A percentile compares a stretch with the other conserved stretches of the same genome.
These are phyloP conservation scores for Sprattus sprattus DNA, from an alignment of 2,113 vertebrate species.

Conservation along the genomic window DNA sequence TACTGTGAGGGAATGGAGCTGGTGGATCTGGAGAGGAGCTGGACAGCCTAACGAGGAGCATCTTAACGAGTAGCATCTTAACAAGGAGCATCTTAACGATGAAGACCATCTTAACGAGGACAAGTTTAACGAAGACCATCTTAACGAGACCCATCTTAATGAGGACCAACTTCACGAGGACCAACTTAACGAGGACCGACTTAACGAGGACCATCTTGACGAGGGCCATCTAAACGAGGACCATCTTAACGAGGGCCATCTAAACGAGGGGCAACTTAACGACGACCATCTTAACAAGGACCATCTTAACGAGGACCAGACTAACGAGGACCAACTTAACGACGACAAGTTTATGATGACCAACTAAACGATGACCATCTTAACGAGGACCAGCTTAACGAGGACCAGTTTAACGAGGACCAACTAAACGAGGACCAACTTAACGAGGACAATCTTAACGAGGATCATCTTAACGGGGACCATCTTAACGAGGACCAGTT, in stretches of 20 bases:
- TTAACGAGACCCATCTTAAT: too few species aligned
- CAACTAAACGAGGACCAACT: background rate
- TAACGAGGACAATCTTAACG: background rate
- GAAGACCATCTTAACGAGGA: slow-evolving; percentile 10
- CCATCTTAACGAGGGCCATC: too few species aligned
- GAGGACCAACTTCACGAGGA: slow-evolving; percentile 57
- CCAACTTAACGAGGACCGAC: background rate
- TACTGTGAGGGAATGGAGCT: slow-evolving; percentile 84
- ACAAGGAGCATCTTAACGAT: slow-evolving; percentile 60
- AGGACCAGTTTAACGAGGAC: background rate
- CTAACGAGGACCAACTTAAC: background rate
- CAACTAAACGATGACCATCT: too few species aligned
- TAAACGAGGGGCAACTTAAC: too few species aligned
- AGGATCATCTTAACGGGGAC: too few species aligned
- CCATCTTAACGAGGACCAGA: too few species aligned
- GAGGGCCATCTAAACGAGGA: slow-evolving; percentile 11
- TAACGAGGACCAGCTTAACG: background rate
- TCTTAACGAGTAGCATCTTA: too few species aligned
- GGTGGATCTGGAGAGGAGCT: slow-evolving; percentile 77
- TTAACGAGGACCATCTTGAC: slow-evolving; percentile 56
- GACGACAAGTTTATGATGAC: too few species aligned
- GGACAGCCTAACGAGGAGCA: slow-evolving; percentile 75
- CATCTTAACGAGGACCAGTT: too few species aligned
- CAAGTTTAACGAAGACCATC: too few species aligned
- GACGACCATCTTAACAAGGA: too few species aligned